Percentiles rank a stretch among this genome's conserved stretches.
Evolutionary conservation across 2,113 vertebrate genomes (phyloP).

Genomic region (Mesembrinibis cayennensis): DNA sequence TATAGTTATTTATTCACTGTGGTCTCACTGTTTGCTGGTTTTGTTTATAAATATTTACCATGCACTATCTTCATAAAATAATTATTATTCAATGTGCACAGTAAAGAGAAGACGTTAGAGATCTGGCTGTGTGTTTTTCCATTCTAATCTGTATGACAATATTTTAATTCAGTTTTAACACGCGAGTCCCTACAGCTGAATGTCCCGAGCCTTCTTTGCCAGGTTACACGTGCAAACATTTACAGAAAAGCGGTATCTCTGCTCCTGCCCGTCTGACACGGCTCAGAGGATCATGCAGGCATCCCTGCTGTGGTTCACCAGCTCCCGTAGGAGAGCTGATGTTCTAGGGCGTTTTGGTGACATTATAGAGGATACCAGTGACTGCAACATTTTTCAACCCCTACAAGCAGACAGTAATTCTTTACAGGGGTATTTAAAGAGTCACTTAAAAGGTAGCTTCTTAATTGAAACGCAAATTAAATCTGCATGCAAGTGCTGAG

Average conservation of each 20-base stretch:
- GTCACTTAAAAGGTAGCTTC: not conserved
- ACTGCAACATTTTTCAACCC: not conserved
- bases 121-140: conserved; percentile 32
- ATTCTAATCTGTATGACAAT: conserved; percentile 63
- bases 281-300: not conserved
- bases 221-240: not conserved
- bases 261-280: not conserved
- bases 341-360: not conserved
- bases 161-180: conserved; percentile 70
- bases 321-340: not conserved
- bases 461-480: not conserved
- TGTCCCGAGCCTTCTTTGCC: conserved; percentile 7
- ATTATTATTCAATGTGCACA: conserved; percentile 68
- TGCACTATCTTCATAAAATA: conserved; percentile 63
- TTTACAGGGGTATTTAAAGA: not conserved
- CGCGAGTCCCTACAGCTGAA: conserved; percentile 18
- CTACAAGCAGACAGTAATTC: not conserved
- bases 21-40: conserved; percentile 64
- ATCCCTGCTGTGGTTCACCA: not conserved
- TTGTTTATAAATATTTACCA: conserved; percentile 76
- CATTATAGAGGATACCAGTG: not conserved
- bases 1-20: conserved; percentile 63
- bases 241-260: not conserved
- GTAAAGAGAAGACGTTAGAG: conserved; percentile 41
- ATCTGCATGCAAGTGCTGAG: not conserved